Conservation (phyloP, 2,113 vertebrate genomes). For the Empidonax traillii region DNA sequence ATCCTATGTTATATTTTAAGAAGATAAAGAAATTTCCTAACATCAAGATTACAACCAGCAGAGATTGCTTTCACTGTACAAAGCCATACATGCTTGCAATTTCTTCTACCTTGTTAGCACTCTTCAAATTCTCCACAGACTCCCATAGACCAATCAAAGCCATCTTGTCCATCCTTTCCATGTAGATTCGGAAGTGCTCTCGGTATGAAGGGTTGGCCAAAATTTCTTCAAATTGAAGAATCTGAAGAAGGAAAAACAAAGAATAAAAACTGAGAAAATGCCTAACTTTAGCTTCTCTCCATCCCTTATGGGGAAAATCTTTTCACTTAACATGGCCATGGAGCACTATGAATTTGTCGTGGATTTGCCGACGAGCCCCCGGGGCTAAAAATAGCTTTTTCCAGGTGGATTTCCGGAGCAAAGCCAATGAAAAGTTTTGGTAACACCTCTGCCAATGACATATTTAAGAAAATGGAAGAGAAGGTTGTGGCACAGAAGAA, state of each 20-base stretch:
- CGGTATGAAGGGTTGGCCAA: constrained; percentile 85
- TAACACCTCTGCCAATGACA: no score
- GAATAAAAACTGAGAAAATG: not conserved
- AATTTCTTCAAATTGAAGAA: constrained; percentile 97
- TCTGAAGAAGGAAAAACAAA: constrained; percentile 71
- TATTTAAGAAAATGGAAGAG: no score
- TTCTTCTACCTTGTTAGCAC: constrained; percentile 89
- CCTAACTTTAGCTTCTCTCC: not conserved
- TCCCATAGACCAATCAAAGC: constrained; percentile 93
- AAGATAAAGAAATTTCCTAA: not conserved
- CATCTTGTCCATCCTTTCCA: constrained; percentile 92
- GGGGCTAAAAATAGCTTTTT: no score
- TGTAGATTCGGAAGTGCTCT: constrained; percentile 89
- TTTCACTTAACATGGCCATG: not conserved
- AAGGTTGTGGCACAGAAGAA: no score
- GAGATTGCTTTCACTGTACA: not conserved
- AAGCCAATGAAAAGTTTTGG: no score
- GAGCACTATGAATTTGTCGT: not conserved
- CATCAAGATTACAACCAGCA: not conserved
- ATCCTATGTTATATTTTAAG: not conserved
- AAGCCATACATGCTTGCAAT: not conserved
- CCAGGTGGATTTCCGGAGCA: no score
- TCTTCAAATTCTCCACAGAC: constrained; percentile 91
- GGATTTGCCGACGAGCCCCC: no score
- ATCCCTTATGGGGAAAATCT: not conserved